Percentiles rank a stretch among this genome's conserved stretches.
These are phyloP conservation scores for Hypsopygia costalis DNA, from an alignment of 2,888 invertebrate genomes.

Conservation along the genomic window DNA sequence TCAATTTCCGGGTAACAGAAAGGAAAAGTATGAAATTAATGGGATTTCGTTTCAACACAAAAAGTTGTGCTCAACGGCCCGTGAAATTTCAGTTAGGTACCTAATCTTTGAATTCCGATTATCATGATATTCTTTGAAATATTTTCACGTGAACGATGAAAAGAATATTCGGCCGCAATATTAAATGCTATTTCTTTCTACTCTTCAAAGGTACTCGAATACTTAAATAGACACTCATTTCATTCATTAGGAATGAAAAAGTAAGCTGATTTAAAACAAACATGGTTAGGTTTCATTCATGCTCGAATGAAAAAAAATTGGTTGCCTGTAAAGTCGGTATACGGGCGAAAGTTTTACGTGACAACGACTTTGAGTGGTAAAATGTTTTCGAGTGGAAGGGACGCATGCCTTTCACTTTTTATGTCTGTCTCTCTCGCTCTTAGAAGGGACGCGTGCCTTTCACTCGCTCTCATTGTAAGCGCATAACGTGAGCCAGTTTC, in stretches of 20 bases:
- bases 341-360: too few relatives aligned
- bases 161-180: conserved; percentile 21
- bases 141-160: conserved; percentile 29
- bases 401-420: too few relatives aligned
- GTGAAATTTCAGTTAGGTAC: conserved; percentile 35
- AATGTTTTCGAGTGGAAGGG: too few relatives aligned
- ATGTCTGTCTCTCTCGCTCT: too few relatives aligned
- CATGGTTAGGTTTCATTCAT: too few relatives aligned
- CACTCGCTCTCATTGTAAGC: too few relatives aligned
- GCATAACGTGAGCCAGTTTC: too few relatives aligned
- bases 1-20: neutral
- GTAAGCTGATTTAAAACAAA: too few relatives aligned
- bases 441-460: too few relatives aligned
- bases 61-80: conserved; percentile 30
- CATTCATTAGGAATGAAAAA: neutral
- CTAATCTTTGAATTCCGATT: conserved; percentile 31
- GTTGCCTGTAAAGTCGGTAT: too few relatives aligned
- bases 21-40: conserved; percentile 12
- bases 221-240: neutral
- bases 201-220: conserved; percentile 12
- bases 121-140: conserved; percentile 37
- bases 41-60: conserved; percentile 22
- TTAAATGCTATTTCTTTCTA: conserved; percentile 21
- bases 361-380: too few relatives aligned
- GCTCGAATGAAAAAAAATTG: too few relatives aligned